These are phyloP conservation scores for Helicoverpa assulta DNA, from an alignment of 2,888 invertebrate species.

Conservation along the genomic window DNA sequence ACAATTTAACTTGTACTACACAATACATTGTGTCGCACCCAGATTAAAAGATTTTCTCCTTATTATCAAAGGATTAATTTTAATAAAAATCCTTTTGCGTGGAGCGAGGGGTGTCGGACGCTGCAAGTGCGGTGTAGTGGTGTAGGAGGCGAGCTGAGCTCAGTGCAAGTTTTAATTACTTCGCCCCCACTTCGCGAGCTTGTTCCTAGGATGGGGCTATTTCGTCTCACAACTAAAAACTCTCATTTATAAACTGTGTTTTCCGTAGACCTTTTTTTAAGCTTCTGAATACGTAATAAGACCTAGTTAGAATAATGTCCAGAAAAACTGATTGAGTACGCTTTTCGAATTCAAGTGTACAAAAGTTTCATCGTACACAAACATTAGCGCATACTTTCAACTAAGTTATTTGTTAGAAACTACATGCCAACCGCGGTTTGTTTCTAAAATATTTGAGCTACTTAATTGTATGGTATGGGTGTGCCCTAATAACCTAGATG, in stretches of 20 bases:
- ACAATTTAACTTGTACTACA: conserved; percentile 10
- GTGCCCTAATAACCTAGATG: conserved; percentile 32
- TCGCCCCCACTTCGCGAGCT: conserved; percentile 79
- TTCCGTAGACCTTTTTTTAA: conserved; percentile 72
- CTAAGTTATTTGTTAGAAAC: conserved; percentile 32
- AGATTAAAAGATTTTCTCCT: conserved; percentile 44
- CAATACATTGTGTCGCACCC: conserved; percentile 10
- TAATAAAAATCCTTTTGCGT: conserved; percentile 66
- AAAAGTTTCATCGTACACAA: conserved; percentile 15
- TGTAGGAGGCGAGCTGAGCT: conserved; percentile 61
- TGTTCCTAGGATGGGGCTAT: conserved; percentile 80
- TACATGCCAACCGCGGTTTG: conserved; percentile 21
- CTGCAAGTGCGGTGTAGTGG: conserved; percentile 60
- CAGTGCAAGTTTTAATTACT: conserved; percentile 87
- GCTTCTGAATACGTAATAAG: conserved; percentile 70
- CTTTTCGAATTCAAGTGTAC: conserved; percentile 13
- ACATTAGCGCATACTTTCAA: conserved; percentile 13
- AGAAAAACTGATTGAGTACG: conserved; percentile 14
- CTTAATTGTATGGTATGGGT: conserved; percentile 19
- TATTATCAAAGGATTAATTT: conserved; percentile 69
- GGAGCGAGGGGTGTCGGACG: conserved; percentile 58
- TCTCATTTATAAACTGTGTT: conserved; percentile 82
- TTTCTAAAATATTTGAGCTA: conserved; percentile 28
- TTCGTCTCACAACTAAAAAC: conserved; percentile 83
- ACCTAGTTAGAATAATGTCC: conserved; percentile 27